phyloP scores from a whole-genome alignment of 2,113 vertebrate species.

The Tricholaema leucomelas region DNA sequence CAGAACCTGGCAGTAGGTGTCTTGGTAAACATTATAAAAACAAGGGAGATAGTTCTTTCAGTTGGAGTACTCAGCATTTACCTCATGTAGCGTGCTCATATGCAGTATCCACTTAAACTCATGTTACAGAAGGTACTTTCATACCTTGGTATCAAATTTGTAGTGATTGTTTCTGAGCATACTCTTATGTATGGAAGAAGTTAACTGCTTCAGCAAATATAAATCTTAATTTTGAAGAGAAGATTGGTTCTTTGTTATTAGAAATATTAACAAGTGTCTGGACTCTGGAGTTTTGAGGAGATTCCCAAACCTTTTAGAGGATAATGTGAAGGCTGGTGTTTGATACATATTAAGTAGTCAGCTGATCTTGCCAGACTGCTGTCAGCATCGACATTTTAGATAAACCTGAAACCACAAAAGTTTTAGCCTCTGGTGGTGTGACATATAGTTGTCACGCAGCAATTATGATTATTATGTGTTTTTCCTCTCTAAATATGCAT shows the following conservation, averaged over 20 bases:
- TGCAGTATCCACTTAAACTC: neutral
- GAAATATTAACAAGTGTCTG: neutral
- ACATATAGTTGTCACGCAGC: neutral
- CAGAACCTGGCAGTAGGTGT: neutral
- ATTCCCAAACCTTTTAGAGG: neutral
- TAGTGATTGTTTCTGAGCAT: neutral
- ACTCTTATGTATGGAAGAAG: neutral
- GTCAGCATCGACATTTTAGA: neutral
- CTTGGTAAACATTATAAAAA: neutral
- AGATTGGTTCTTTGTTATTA: neutral
- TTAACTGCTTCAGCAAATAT: neutral
- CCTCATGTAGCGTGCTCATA: neutral
- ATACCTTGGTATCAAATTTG: neutral
- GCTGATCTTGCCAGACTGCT: neutral
- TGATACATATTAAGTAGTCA: neutral
- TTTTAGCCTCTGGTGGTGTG: neutral
- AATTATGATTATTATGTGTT: neutral
- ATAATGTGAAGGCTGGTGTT: neutral
- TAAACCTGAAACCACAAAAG: neutral
- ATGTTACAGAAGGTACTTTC: neutral
- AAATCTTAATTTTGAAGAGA: neutral
- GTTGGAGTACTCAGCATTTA: neutral
- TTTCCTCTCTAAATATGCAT: neutral
- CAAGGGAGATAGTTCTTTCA: neutral
- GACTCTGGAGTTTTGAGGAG: neutral